Conservation (phyloP, 2,797 vertebrate genomes). For the Phataginus tricuspis region DNA sequence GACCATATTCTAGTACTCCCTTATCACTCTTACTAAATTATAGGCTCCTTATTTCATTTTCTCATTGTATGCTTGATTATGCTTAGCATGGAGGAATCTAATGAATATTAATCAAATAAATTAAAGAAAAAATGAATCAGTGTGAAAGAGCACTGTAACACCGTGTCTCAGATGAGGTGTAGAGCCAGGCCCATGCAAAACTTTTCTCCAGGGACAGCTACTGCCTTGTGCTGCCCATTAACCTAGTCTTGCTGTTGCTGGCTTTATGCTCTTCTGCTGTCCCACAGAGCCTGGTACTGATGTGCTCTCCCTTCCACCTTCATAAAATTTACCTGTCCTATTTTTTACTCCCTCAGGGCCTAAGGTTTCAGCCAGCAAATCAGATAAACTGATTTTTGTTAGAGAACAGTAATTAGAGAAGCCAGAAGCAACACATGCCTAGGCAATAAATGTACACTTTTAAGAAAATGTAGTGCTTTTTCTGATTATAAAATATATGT, state of each 20-base stretch:
- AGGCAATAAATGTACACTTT: neutral
- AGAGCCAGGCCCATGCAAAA: neutral
- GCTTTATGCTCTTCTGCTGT: neutral
- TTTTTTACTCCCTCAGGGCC: conserved; percentile 57
- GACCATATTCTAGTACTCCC: neutral
- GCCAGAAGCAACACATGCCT: neutral
- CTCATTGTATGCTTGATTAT: neutral
- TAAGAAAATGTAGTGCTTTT: conserved; percentile 27
- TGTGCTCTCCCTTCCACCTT: neutral
- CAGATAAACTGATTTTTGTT: conserved; percentile 57
- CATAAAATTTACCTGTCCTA: conserved; percentile 49
- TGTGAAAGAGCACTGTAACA: neutral
- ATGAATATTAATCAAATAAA: neutral
- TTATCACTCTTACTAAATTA: conserved; percentile 4
- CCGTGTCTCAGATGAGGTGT: neutral
- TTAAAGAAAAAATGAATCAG: neutral
- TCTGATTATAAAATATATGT: neutral
- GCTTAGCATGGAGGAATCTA: neutral
- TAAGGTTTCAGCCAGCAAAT: conserved; percentile 39
- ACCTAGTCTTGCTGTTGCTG: neutral
- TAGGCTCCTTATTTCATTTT: neutral
- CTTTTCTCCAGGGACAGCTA: neutral
- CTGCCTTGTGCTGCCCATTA: neutral
- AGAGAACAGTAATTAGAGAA: conserved; percentile 51
- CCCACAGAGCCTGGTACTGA: neutral